phyloP scores from a whole-genome alignment of 2,888 invertebrate genomes.

The Cylindroiulus punctatus region DNA sequence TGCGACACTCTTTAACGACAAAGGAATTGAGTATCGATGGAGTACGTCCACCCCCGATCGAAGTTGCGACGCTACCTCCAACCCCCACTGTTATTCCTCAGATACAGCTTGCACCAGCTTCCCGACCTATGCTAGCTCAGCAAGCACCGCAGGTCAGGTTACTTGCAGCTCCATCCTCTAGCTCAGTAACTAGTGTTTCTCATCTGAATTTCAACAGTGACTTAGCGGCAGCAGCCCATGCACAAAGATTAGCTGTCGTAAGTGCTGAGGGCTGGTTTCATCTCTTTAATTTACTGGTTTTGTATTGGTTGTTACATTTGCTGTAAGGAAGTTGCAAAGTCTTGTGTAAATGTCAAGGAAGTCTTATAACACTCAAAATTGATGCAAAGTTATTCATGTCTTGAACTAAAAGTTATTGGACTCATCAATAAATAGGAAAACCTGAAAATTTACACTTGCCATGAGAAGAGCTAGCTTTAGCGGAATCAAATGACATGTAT shows the following conservation, averaged over 20 bases:
- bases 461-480: no score
- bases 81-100: constrained; percentile 58
- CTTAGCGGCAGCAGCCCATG: constrained; percentile 11
- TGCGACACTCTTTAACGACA: constrained; percentile 87
- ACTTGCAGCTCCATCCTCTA: constrained; percentile 51
- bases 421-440: neutral
- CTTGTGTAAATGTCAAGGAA: neutral
- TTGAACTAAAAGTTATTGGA: neutral
- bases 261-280: neutral
- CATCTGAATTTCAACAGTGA: constrained; percentile 28
- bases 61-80: constrained; percentile 71
- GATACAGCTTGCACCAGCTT: constrained; percentile 59
- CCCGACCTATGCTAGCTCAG: constrained; percentile 50
- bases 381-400: neutral
- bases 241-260: constrained; percentile 30
- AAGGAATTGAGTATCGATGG: constrained; percentile 95
- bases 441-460: no score
- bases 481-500: no score
- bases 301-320: neutral
- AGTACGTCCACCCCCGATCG: constrained; percentile 86
- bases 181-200: constrained; percentile 43
- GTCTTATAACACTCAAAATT: neutral
- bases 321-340: neutral
- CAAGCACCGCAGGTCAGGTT: constrained; percentile 29
- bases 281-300: constrained; percentile 16